phyloP scores from a whole-genome alignment of 2,797 vertebrate species.

The Rhinogobio ventralis region DNA sequence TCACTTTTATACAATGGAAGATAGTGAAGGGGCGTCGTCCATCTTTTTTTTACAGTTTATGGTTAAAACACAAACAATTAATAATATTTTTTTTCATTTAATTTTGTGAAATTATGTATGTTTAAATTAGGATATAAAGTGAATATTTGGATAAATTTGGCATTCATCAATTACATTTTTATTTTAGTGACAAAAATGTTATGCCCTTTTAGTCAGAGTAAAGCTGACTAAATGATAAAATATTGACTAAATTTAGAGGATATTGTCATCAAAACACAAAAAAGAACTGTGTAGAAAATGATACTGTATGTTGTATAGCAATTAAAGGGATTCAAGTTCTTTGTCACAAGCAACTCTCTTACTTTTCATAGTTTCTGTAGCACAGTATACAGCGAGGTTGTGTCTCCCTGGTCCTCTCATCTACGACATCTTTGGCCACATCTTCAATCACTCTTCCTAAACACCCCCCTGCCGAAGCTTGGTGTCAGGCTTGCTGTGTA shows the following conservation, averaged over 20 bases:
- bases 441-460: constrained; percentile 35
- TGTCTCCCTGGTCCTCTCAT: constrained; percentile 22
- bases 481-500: constrained; percentile 65
- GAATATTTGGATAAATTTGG: background rate
- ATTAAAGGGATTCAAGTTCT: background rate
- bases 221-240: background rate
- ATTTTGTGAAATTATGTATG: background rate
- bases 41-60: too few species aligned
- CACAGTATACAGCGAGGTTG: background rate
- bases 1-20: too few species aligned
- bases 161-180: background rate
- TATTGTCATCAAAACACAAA: background rate
- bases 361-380: background rate
- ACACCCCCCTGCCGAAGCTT: constrained; percentile 51
- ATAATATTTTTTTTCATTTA: too few species aligned
- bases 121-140: background rate
- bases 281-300: background rate
- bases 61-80: background rate
- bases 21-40: too few species aligned
- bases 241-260: background rate
- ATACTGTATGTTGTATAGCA: background rate
- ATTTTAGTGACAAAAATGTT: background rate
- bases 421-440: constrained; percentile 12
- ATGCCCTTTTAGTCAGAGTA: background rate
- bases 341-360: background rate